Percentiles rank a stretch among this genome's conserved stretches.
These are phyloP conservation scores for Furcifer pardalis DNA, from an alignment of 2,797 vertebrate genomes.

Conservation along the genomic window DNA sequence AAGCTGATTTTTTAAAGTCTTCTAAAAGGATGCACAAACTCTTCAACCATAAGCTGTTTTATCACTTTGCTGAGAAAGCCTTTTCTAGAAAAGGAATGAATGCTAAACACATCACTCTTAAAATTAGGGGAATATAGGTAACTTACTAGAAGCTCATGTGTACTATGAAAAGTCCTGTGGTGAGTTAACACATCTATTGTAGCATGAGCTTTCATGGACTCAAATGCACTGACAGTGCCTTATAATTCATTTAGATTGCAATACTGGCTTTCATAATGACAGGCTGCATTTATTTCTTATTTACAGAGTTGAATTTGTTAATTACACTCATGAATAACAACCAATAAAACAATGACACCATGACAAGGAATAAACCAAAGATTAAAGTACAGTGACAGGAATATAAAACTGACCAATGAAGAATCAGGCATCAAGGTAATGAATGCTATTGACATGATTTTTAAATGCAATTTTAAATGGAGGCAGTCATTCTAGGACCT, in stretches of 20 bases:
- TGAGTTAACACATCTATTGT: not conserved
- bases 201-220: not conserved
- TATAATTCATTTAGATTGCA: slow-evolving; percentile 19
- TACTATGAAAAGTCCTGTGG: not conserved
- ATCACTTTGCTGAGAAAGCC: slow-evolving; percentile 27
- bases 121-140: not conserved
- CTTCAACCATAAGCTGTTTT: slow-evolving; percentile 36
- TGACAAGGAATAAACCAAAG: slow-evolving; percentile 60
- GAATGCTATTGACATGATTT: slow-evolving; percentile 44
- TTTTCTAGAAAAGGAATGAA: slow-evolving; percentile 13
- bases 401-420: slow-evolving; percentile 47
- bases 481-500: slow-evolving; percentile 27
- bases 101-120: not conserved
- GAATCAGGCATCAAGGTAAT: slow-evolving; percentile 38
- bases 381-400: slow-evolving; percentile 65
- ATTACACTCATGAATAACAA: slow-evolving; percentile 13
- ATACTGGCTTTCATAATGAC: not conserved
- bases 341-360: slow-evolving; percentile 22
- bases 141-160: not conserved
- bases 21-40: slow-evolving; percentile 39
- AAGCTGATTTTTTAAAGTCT: slow-evolving; percentile 30
- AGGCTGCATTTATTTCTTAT: slow-evolving; percentile 40
- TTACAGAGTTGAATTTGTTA: slow-evolving; percentile 56
- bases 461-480: slow-evolving; percentile 55
- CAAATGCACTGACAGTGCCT: not conserved